These are phyloP conservation scores for Homarus americanus DNA, from an alignment of 1,140 invertebrate species.

Conservation along the genomic window DNA sequence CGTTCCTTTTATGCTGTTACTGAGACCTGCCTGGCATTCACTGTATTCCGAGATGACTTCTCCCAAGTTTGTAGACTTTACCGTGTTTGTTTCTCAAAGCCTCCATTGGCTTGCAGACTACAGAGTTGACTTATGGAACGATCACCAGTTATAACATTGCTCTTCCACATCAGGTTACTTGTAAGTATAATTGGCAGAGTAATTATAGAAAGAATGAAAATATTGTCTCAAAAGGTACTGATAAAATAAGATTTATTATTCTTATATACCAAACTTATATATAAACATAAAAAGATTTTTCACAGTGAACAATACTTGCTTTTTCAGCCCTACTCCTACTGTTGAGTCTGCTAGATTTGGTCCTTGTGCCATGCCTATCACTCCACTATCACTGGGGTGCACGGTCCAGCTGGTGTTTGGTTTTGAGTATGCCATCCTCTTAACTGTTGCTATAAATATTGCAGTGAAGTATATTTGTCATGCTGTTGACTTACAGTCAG, in stretches of 20 bases:
- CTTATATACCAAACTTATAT: not conserved
- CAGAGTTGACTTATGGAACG: slow-evolving; percentile 94
- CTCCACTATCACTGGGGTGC: slow-evolving; percentile 94
- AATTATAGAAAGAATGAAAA: not conserved
- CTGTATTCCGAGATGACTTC: slow-evolving; percentile 99
- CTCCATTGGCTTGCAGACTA: slow-evolving; percentile 99
- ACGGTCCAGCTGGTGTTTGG: slow-evolving; percentile 99
- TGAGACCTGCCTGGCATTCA: slow-evolving; percentile 99
- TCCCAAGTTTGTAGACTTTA: slow-evolving; percentile 99
- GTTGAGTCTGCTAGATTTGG: slow-evolving; percentile 89
- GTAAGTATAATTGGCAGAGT: slow-evolving; percentile 79
- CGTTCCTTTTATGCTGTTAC: slow-evolving; percentile 99
- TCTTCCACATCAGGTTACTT: slow-evolving; percentile 97
- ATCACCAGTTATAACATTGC: slow-evolving; percentile 92
- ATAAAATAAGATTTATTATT: not conserved
- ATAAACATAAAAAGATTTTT: not conserved
- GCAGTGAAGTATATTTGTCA: slow-evolving; percentile 97
- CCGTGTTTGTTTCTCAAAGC: slow-evolving; percentile 98
- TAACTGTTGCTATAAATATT: slow-evolving; percentile 96
- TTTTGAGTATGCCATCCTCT: slow-evolving; percentile 98
- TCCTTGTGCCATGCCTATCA: slow-evolving; percentile 97
- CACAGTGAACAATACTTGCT: not conserved
- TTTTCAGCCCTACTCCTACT: slow-evolving; percentile 84
- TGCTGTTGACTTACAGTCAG: slow-evolving; percentile 94
- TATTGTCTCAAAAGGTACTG: not conserved